Percentiles rank a stretch among this genome's conserved stretches.
These are phyloP conservation scores for Microchrysa polita DNA, from an alignment of 2,888 invertebrate genomes.

Conservation along the genomic window DNA sequence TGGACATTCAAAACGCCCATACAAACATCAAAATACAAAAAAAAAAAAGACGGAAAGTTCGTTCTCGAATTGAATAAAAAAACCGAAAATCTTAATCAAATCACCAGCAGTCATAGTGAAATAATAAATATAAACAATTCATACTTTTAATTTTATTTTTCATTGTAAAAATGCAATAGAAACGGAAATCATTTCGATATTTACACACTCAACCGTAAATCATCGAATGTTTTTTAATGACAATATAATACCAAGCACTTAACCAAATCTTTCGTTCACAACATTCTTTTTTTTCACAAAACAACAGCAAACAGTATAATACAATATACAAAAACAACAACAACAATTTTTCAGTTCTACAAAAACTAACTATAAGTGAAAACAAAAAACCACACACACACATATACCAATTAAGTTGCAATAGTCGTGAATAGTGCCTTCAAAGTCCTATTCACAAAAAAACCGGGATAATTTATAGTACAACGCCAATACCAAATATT, in stretches of 20 bases:
- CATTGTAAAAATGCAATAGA: conserved; percentile 48
- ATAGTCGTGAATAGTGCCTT: conserved; percentile 57
- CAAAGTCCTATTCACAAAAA: conserved; percentile 52
- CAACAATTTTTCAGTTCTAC: conserved; percentile 31
- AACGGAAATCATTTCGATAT: conserved; percentile 37
- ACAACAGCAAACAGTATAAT: too few species aligned
- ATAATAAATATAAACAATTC: conserved; percentile 45
- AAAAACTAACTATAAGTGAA: conserved; percentile 43
- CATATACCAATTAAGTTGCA: conserved; percentile 63
- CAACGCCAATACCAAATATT: conserved; percentile 61
- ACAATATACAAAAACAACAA: conserved; percentile 24
- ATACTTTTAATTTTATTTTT: conserved; percentile 47
- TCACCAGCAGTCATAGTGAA: conserved; percentile 42
- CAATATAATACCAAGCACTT: conserved; percentile 34
- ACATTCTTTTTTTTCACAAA: background rate
- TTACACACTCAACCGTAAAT: conserved; percentile 8
- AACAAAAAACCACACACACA: conserved; percentile 17
- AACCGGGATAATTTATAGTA: conserved; percentile 67
- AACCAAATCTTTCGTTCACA: conserved; percentile 26
- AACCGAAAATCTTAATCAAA: conserved; percentile 5
- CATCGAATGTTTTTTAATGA: conserved; percentile 44
- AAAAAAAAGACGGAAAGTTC: conserved; percentile 29
- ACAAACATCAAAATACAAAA: conserved; percentile 1
- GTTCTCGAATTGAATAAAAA: conserved; percentile 33
- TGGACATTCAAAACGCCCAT: background rate